A percentile compares a stretch with the other conserved stretches of the same genome.
Conservation (phyloP, 2,113 vertebrate genomes). For the Ictalurus punctatus region DNA sequence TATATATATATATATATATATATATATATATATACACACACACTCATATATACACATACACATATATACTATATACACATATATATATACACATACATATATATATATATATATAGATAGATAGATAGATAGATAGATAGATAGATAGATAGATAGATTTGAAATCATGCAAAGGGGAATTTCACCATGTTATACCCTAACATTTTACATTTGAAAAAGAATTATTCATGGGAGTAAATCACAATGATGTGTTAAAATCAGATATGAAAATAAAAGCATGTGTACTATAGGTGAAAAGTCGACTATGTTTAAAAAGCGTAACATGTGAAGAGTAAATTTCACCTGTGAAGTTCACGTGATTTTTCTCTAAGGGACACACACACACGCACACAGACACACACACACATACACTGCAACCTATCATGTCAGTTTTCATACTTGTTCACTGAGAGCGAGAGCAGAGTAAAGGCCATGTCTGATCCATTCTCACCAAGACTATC, state of each 20-base stretch:
- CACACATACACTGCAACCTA: background rate
- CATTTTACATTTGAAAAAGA: background rate
- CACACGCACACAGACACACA: background rate
- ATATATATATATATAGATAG: too few species aligned
- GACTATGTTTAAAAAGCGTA: background rate
- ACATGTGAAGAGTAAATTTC: background rate
- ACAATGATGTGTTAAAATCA: background rate
- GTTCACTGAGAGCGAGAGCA: background rate
- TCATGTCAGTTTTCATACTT: background rate
- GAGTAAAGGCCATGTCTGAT: conserved; percentile 14
- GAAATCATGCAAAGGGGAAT: background rate
- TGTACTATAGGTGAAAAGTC: background rate
- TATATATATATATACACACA: too few species aligned
- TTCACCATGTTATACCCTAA: background rate
- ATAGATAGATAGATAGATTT: too few species aligned
- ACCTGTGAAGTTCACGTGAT: background rate
- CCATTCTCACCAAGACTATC: conserved; percentile 10
- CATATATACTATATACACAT: too few species aligned
- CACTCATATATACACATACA: too few species aligned
- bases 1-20: too few species aligned
- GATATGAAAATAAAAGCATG: background rate
- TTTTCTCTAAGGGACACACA: background rate
- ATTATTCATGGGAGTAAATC: background rate
- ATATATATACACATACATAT: too few species aligned
- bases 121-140: too few species aligned